Conservation (phyloP, 2,888 invertebrate genomes). For the Acleris cristana region DNA sequence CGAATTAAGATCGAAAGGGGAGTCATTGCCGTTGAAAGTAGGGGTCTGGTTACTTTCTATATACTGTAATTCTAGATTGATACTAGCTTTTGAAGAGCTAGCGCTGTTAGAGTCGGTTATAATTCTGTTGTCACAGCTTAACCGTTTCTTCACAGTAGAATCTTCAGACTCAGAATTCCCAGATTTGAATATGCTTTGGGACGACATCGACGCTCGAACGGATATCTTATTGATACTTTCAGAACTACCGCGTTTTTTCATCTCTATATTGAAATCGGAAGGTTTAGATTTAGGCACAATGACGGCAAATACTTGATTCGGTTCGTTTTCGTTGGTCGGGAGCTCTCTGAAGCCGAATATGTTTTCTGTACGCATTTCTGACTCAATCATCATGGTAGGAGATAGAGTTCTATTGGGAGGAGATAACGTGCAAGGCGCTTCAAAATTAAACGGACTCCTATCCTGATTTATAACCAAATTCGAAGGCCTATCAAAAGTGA, state of each 20-base stretch:
- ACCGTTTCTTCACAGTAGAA: conserved; percentile 71
- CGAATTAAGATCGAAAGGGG: conserved; percentile 64
- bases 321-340: conserved; percentile 60
- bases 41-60: conserved; percentile 64
- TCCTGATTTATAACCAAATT: conserved; percentile 65
- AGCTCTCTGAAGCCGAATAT: conserved; percentile 76
- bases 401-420: conserved; percentile 78
- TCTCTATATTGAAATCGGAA: conserved; percentile 50
- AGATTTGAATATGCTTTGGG: conserved; percentile 68
- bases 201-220: conserved; percentile 64
- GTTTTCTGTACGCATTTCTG: conserved; percentile 64
- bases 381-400: conserved; percentile 73
- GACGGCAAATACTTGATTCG: conserved; percentile 76
- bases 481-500: conserved; percentile 61
- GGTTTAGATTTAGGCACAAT: conserved; percentile 76
- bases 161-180: conserved; percentile 74
- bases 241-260: conserved; percentile 60
- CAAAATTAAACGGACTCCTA: conserved; percentile 57
- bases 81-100: conserved; percentile 68
- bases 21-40: conserved; percentile 58
- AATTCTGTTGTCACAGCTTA: conserved; percentile 77
- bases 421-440: conserved; percentile 72
- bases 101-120: conserved; percentile 61
- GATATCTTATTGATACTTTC: conserved; percentile 68
- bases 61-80: conserved; percentile 73